These are phyloP conservation scores for Saguinus midas DNA, from an alignment of 2,113 vertebrate genomes.

Conservation along the genomic window DNA sequence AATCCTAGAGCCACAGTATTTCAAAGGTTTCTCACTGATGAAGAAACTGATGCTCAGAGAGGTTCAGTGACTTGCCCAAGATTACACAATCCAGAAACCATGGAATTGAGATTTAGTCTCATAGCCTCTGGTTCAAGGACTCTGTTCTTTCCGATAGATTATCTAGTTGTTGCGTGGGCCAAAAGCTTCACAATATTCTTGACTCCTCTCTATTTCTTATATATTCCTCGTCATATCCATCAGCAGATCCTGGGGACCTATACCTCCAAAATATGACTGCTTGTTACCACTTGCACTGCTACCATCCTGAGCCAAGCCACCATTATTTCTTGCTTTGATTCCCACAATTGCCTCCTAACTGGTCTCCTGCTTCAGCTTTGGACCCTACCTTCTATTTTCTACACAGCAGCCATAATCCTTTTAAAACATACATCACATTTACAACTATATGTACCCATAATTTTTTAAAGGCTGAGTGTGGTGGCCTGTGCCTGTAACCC, in stretches of 20 bases:
- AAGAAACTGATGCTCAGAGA: slow-evolving; percentile 2
- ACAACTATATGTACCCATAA: not conserved
- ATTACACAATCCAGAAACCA: not conserved
- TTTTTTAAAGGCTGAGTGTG: not conserved
- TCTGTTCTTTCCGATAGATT: not conserved
- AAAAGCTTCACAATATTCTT: not conserved
- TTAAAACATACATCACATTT: not conserved
- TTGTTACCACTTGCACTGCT: not conserved
- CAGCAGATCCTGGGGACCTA: not conserved
- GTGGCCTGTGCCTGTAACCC: too few relatives aligned
- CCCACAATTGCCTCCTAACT: not conserved
- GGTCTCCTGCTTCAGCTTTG: not conserved
- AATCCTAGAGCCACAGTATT: not conserved
- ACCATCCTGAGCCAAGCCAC: not conserved
- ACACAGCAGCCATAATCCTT: not conserved
- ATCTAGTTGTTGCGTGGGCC: not conserved
- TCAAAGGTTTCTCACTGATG: slow-evolving; percentile 19
- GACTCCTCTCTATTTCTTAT: not conserved
- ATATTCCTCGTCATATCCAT: not conserved
- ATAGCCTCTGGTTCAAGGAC: not conserved
- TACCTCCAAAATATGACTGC: not conserved
- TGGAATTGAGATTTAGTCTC: not conserved
- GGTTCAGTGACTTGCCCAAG: too few relatives aligned
- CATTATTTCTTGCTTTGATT: not conserved
- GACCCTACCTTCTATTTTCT: not conserved